A percentile compares a stretch with the other conserved stretches of the same genome.
Conservation (phyloP, 2,888 invertebrate genomes). For the Noctua janthe region DNA sequence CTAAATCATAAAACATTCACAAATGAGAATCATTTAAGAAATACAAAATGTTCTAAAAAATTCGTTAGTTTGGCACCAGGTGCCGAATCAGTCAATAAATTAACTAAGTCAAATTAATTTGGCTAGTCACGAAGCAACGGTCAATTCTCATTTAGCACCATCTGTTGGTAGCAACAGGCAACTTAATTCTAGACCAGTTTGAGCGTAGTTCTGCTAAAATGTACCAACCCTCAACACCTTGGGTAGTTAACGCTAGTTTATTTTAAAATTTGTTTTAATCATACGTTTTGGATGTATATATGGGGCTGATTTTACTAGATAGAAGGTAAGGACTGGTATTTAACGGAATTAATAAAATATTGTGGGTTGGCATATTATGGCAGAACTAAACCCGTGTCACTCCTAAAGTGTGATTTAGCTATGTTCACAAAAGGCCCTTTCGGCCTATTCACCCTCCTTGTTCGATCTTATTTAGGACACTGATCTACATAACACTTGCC, state of each 20-base stretch:
- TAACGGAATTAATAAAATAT: not conserved
- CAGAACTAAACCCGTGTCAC: not conserved
- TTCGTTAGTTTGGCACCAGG: constrained; percentile 72
- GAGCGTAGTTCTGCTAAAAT: not conserved
- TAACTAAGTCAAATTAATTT: constrained; percentile 35
- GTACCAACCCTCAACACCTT: not conserved
- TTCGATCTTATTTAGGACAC: constrained; percentile 2
- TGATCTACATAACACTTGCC: constrained; percentile 48
- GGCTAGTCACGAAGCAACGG: constrained; percentile 44
- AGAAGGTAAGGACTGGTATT: not conserved
- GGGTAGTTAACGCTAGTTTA: not conserved
- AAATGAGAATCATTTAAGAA: constrained; percentile 54
- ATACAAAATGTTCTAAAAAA: constrained; percentile 68
- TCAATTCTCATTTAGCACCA: constrained; percentile 60
- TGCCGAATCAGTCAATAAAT: constrained; percentile 66
- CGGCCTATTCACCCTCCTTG: not conserved
- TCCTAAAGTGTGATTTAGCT: not conserved
- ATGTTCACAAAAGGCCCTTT: not conserved
- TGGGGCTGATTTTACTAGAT: not conserved
- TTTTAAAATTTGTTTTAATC: not conserved
- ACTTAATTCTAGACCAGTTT: constrained; percentile 45
- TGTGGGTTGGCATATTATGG: not conserved
- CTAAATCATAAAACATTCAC: constrained; percentile 42
- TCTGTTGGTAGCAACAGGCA: constrained; percentile 51
- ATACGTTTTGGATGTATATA: not conserved